Evolutionary conservation across 2,888 invertebrate species (phyloP), one percentile per base, ranked within the genome.

Genomic region (Flabesymbios commensalis): DNA sequence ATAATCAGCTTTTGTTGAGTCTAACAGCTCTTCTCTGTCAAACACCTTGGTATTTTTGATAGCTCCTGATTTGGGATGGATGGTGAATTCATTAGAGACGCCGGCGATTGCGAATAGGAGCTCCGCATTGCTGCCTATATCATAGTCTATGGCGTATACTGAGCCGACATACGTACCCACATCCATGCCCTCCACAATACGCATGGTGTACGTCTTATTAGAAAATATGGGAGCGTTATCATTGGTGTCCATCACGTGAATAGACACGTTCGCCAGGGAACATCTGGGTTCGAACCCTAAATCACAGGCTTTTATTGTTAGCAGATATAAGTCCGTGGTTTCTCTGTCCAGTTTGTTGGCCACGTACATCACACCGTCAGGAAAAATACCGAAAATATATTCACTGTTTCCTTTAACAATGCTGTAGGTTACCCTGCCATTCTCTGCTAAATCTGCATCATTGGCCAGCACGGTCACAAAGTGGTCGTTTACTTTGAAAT

Each of bases 31-130:
- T 66, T 82, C 82, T n/a, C 80, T 61, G 60, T 81, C 78, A 64
- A 79, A 79, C 3, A 88, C 87, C 73, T 89, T 88, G 82, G 93
- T 93, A 74, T 93, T 93, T 72, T 90, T 89, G 48, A 97, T 88
- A 81, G 94, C 93, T 0, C 97, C 97, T n/a, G 92, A 93, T 1
- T 91, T 91, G 1, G 94, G 92, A 83, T 97, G 94, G 14, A 98
- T 90, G 1, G 90, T 89, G 79, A 98, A 97, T 43, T 70, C 71
- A 10, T 63, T 57, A 47, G 72, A 65, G 22, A 67, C 29, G 91
- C 93, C 14, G 90, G 88, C 63, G 51, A 97, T 86, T 5, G 14
- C 59, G 79, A 95, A 97, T 2, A 93, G 91, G 57, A 97, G 88
- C 84, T 91, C 92, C 54, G 94, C 89, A 82, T 97, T 97, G 48